Evolutionary conservation across 2,888 invertebrate species (phyloP).

Genomic region (Allophyes oxyacanthae): DNA sequence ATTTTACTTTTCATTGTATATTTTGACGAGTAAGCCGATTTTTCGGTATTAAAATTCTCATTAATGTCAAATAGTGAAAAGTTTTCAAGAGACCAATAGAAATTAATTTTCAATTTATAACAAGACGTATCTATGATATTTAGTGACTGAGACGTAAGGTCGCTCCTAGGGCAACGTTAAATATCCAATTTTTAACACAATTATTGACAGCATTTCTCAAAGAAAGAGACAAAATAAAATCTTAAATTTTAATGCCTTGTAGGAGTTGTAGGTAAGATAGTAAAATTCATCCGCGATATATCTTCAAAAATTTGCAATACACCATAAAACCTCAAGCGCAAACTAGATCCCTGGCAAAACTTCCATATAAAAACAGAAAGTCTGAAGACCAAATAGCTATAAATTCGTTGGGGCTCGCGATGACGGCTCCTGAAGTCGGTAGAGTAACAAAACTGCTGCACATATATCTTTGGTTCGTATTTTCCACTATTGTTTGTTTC

Average conservation of each 20-base stretch:
- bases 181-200: too few species aligned
- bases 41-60: constrained; percentile 26
- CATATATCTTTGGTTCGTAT: constrained; percentile 81
- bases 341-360: constrained; percentile 50
- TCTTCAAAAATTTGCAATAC: constrained; percentile 18
- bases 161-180: background rate
- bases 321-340: constrained; percentile 42
- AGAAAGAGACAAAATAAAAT: too few species aligned
- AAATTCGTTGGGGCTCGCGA: constrained; percentile 80
- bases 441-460: constrained; percentile 83
- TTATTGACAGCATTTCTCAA: too few species aligned
- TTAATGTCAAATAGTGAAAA: constrained; percentile 32
- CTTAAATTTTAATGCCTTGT: too few species aligned
- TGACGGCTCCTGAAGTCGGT: constrained; percentile 82
- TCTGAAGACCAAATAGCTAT: constrained; percentile 80
- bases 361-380: constrained; percentile 57
- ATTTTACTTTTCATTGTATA: constrained; percentile 10
- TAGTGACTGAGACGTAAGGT: constrained; percentile 9
- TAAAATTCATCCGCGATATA: too few species aligned
- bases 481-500: constrained; percentile 68
- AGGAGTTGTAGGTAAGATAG: too few species aligned
- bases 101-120: constrained; percentile 28
- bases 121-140: constrained; percentile 10
- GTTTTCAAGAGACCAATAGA: constrained; percentile 24
- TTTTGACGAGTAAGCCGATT: constrained; percentile 28